phyloP scores from a whole-genome alignment of 2,888 invertebrate species.

The Amaurobius ferox region DNA sequence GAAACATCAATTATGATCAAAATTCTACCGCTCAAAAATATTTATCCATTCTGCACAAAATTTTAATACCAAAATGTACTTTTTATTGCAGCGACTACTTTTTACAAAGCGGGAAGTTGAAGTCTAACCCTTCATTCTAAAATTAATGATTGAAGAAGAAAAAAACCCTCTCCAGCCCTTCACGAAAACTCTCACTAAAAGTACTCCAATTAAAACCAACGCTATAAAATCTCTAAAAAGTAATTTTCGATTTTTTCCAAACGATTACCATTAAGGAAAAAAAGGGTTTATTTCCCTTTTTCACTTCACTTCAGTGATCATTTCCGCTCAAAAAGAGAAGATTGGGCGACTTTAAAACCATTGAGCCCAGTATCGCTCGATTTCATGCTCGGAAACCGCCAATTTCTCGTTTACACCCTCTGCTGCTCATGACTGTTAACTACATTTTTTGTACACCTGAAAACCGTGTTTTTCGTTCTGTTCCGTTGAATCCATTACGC shows the following conservation, averaged over 20 bases:
- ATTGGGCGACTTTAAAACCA: constrained; percentile 26
- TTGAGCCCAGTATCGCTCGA: constrained; percentile 39
- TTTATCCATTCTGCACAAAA: no score
- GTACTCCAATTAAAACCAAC: neutral
- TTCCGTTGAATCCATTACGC: constrained; percentile 26
- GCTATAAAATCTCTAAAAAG: constrained; percentile 11
- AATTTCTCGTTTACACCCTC: constrained; percentile 54
- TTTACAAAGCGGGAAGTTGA: no score
- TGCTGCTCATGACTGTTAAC: constrained; percentile 53
- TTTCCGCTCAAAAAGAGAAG: constrained; percentile 19
- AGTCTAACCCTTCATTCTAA: no score
- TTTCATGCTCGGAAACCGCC: constrained; percentile 48
- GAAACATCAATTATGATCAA: no score
- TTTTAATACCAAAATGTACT: no score
- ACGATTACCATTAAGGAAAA: constrained; percentile 40
- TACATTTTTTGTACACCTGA: constrained; percentile 21
- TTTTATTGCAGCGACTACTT: no score
- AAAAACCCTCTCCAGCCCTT: neutral
- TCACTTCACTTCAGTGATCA: constrained; percentile 1
- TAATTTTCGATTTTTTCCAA: constrained; percentile 24
- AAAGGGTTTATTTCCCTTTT: neutral
- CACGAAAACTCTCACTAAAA: neutral
- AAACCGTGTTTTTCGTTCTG: constrained; percentile 41
- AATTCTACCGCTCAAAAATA: no score
- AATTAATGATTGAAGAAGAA: neutral